Base-by-base conservation (phyloP, 1,140 invertebrate genomes). In the Euura saliciscinereae region DNA sequence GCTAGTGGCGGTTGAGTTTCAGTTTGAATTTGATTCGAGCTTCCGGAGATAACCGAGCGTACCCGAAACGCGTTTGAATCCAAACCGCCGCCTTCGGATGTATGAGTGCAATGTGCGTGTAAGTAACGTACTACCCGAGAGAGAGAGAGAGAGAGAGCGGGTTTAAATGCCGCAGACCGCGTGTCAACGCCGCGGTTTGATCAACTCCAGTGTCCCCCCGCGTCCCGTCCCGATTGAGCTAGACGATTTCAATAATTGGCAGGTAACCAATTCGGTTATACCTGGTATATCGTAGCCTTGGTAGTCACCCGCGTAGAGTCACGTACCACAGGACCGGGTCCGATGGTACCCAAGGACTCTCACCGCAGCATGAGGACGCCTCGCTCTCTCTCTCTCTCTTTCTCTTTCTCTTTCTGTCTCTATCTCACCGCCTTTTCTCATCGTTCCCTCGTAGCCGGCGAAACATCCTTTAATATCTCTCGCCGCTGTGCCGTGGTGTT, bases 391-490 rank as follows among this genome's bases (percentile, higher is more conserved):
- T 75, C 74, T 73, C 64, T 69, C 65, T 71, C 68, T 71, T n/a
- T 74, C 4, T 75, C 68, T 42, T 65, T 69, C 44, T 69, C 45
- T 70, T 66, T 69, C 70, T 72, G 65, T 69, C 44, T 72, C 65
- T 44, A 43, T 73, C 66, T 71, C 65, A 71, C 71, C 64, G 65
- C 65, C 66, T 43, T 45, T 64, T 71, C 64, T 66, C 51, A 45
- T 68, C 67, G 43, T 46, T 72, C 44, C 71, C 73, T 59, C 67
- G 71, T 74, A 75, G 79, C 78, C 78, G 80, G 81, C 77, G 74
- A 80, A 81, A 78, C 77, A 83, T 85, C 84, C 84, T 84, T 84
- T 84, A 85, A 84, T 84, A 84, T 84, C 82, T 82, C 79, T 78
- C 75, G 78, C 80, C 81, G 75, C 76, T 76, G 78, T 72, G 69